Evolutionary conservation across 2,888 invertebrate species (phyloP).

Genomic region (Archips crataeganus): DNA sequence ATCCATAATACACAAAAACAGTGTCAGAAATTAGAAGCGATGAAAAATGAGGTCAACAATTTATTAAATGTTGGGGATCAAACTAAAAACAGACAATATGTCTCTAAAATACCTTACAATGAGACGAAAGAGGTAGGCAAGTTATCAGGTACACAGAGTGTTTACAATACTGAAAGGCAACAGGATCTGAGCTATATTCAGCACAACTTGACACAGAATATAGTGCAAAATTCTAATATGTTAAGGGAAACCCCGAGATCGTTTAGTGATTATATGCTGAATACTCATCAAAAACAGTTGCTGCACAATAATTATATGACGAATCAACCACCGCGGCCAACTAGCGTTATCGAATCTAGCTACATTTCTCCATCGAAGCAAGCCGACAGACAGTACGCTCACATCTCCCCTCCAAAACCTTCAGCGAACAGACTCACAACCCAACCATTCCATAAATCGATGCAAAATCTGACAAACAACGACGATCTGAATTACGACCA

Average conservation of each 20-base stretch:
- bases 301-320: slow-evolving; percentile 7
- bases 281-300: slow-evolving; percentile 2
- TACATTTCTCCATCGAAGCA: slow-evolving; percentile 25
- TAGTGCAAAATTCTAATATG: slow-evolving; percentile 1
- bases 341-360: slow-evolving; percentile 13
- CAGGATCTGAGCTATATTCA: slow-evolving; percentile 8
- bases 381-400: slow-evolving; percentile 1
- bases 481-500: slow-evolving; percentile 19
- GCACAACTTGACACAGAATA: not conserved
- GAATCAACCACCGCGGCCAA: slow-evolving; percentile 17
- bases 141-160: not conserved
- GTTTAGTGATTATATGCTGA: slow-evolving; percentile 5
- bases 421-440: not conserved
- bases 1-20: slow-evolving; percentile 60
- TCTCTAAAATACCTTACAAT: slow-evolving; percentile 16
- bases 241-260: slow-evolving; percentile 9
- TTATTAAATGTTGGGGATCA: slow-evolving; percentile 40
- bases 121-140: not conserved
- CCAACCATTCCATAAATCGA: slow-evolving; percentile 25
- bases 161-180: slow-evolving; percentile 19
- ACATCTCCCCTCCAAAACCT: slow-evolving; percentile 22
- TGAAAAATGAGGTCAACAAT: slow-evolving; percentile 52
- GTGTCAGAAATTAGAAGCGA: slow-evolving; percentile 50
- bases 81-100: not conserved
- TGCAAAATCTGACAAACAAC: slow-evolving; percentile 28